Evolutionary conservation across 2,113 vertebrate species (phyloP).

Genomic region (Paratilapia polleni): DNA sequence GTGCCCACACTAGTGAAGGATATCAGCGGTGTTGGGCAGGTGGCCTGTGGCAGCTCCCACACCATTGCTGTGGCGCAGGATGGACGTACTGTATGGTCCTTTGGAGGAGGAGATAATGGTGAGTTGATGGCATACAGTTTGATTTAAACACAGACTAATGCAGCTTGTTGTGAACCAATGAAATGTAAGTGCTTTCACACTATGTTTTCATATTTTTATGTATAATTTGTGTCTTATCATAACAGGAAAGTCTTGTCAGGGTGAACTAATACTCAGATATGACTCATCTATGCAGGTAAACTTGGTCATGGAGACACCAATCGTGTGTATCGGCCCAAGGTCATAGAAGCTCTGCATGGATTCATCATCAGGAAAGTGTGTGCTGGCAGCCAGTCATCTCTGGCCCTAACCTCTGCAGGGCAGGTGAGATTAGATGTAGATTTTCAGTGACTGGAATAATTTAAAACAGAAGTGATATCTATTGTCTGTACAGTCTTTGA

Average conservation of each 20-base stretch:
- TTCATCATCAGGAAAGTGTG: constrained; percentile 85
- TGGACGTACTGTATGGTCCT: constrained; percentile 85
- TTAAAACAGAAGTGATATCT: neutral
- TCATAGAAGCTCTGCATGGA: constrained; percentile 82
- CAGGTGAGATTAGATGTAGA: constrained; percentile 72
- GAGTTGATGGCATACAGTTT: neutral
- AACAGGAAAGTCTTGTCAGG: neutral
- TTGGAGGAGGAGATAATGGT: constrained; percentile 86
- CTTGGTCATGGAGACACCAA: constrained; percentile 86
- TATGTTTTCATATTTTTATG: neutral
- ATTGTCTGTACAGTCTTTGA: neutral
- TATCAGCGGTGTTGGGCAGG: constrained; percentile 84
- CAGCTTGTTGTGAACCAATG: neutral
- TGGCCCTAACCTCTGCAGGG: constrained; percentile 85
- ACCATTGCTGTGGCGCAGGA: constrained; percentile 84
- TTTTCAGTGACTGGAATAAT: neutral
- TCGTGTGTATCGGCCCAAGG: constrained; percentile 84
- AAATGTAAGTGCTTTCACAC: neutral
- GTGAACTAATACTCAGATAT: neutral
- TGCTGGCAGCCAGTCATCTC: constrained; percentile 84
- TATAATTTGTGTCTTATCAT: neutral
- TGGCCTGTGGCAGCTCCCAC: constrained; percentile 85
- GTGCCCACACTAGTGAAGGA: constrained; percentile 85
- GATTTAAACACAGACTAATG: neutral
- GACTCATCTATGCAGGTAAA: constrained; percentile 77